Base-by-base conservation (phyloP, 2,797 vertebrate species). In the Lagodon rhomboides region DNA sequence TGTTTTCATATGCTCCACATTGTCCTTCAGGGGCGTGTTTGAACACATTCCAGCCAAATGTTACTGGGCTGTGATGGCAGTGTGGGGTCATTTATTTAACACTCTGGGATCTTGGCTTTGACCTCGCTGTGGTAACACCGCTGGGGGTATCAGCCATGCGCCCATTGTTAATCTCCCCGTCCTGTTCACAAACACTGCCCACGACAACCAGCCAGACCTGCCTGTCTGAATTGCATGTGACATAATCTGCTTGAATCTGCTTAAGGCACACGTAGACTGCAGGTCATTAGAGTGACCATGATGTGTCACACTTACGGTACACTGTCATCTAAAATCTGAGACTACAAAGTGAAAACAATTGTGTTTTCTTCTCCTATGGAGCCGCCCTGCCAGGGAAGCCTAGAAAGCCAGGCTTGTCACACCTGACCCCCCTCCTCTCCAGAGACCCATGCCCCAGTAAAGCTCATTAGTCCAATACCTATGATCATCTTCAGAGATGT, bases 401-500 rank as follows among this genome's bases (percentile, higher is more conserved):
- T 64, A 80, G 82, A 91, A 89, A 87, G 79, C 83, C 79, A 72
- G 85, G 83, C 89, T 92, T 87, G 89, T 92, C 90, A 91, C 89
- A 91, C 91, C 91, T 91, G 82, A 89, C 87, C 82, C 89, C 82
- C 87, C 89, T 89, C 80, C 82, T 87, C 85, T 86, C 79, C 83
- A 80, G 89, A 89, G 90, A 92, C 87, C 90, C 91, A 85, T 93
- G 94, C 91, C 92, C 91, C 91, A 92, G 93, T 93, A 94, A 94
- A 94, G 93, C 93, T 95, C 94, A 95, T 95, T 95, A 95, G 92
- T 94, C 93, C 93, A 93, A 95, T 95, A 94, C 91, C 92, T 93
- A 90, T 85, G 92, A 88, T 93, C 91, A 94, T 94, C 94, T 92
- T 95, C 93, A 94, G 91, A 95, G 91, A 95, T 95, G 94, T 94